Conservation (phyloP, 2,113 vertebrate genomes). For the Syngnathus floridae region DNA sequence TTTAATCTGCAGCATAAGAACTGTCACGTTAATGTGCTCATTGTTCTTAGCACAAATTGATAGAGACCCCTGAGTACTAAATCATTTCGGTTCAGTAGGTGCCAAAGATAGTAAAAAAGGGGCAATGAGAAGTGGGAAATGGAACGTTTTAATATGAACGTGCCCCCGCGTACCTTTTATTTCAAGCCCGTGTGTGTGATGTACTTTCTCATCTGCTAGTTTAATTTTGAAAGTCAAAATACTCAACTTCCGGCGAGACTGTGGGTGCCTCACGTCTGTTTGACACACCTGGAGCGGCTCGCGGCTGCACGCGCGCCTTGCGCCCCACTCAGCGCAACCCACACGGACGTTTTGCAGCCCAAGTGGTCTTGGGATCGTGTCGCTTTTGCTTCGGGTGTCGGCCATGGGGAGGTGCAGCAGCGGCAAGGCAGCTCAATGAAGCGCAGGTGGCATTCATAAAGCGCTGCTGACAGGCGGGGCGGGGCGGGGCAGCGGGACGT, state of each 20-base stretch:
- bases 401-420: conserved; percentile 29
- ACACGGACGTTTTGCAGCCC: conserved; percentile 23
- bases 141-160: too few relatives aligned
- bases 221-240: conserved; percentile 38
- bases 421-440: conserved; percentile 12
- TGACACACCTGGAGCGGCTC: conserved; percentile 46
- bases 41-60: too few relatives aligned
- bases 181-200: background rate
- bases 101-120: too few relatives aligned
- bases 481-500: conserved; percentile 50
- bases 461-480: conserved; percentile 47
- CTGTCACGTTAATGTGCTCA: background rate
- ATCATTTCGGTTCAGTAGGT: too few relatives aligned
- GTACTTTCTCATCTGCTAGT: background rate
- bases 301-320: conserved; percentile 47
- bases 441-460: conserved; percentile 39
- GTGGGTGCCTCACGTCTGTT: background rate
- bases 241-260: conserved; percentile 36
- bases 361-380: background rate
- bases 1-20: background rate
- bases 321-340: conserved; percentile 41
- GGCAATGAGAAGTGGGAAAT: too few relatives aligned
- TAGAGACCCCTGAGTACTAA: too few relatives aligned
- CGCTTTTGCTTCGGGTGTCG: conserved; percentile 3
- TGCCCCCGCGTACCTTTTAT: too few relatives aligned